Evolutionary conservation across 2,113 vertebrate species (phyloP).

Genomic region (Xerus inauris): DNA sequence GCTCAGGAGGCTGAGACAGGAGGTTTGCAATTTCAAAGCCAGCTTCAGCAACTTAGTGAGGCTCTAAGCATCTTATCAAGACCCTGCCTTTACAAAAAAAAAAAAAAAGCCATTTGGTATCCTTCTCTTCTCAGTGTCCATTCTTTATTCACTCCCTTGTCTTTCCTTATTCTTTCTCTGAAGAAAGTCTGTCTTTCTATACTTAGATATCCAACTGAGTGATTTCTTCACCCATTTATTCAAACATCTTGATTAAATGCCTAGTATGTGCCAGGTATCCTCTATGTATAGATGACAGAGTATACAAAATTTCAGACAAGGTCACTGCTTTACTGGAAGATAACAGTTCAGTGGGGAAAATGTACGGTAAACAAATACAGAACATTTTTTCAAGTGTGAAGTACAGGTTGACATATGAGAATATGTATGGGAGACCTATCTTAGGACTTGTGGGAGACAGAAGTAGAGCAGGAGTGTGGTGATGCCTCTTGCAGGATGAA

Average conservation of each 20-base stretch:
- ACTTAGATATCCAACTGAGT: not conserved
- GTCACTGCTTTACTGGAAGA: not conserved
- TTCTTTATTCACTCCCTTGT: not conserved
- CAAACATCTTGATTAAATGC: not conserved
- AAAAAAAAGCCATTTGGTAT: not conserved
- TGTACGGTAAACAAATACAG: not conserved
- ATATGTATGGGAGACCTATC: not conserved
- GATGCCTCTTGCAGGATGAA: not conserved
- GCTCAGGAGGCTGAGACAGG: too few relatives aligned
- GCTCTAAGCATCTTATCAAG: too few relatives aligned
- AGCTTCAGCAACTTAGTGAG: too few relatives aligned
- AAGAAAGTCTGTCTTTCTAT: not conserved
- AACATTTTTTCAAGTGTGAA: not conserved
- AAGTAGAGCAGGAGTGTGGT: not conserved
- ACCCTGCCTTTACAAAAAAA: too few relatives aligned
- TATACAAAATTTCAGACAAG: not conserved
- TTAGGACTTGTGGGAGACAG: not conserved
- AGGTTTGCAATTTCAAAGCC: too few relatives aligned
- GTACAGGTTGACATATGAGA: not conserved
- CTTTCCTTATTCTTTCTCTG: not conserved
- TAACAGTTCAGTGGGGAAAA: not conserved
- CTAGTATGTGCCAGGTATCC: not conserved
- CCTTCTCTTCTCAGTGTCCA: not conserved
- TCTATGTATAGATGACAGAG: not conserved
- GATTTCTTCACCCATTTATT: slow-evolving; percentile 3